A percentile compares a stretch with the other conserved stretches of the same genome.
Evolutionary conservation across 2,797 vertebrate species (phyloP).

Genomic region (Enteromius anoplus): DNA sequence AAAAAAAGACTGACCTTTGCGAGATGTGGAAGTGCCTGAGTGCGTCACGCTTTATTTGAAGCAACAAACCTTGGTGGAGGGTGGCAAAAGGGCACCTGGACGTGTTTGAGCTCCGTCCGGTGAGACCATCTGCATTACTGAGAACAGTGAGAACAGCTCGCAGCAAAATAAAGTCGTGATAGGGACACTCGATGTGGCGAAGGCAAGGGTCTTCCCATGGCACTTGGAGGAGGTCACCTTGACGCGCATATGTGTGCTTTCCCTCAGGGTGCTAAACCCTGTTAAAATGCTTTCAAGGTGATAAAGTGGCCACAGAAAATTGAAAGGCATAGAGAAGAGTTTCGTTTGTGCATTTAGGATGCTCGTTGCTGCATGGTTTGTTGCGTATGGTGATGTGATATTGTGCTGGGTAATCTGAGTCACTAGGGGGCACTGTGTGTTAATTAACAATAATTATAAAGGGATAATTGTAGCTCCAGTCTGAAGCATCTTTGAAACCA

Average conservation of each 20-base stretch:
- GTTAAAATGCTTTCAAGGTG: constrained; percentile 35
- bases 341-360: neutral
- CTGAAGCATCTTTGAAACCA: neutral
- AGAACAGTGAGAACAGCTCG: constrained; percentile 14
- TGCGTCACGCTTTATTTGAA: constrained; percentile 42
- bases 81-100: constrained; percentile 33
- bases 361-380: constrained; percentile 13
- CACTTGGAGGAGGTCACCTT: constrained; percentile 37
- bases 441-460: constrained; percentile 30
- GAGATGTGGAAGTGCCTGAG: constrained; percentile 29
- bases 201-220: constrained; percentile 33
- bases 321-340: neutral
- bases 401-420: constrained; percentile 6
- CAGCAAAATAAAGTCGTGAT: constrained; percentile 18
- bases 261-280: constrained; percentile 12
- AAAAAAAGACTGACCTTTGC: constrained; percentile 49
- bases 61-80: constrained; percentile 34
- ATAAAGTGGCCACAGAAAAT: constrained; percentile 17
- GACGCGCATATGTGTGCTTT: constrained; percentile 3
- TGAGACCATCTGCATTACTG: constrained; percentile 27
- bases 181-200: constrained; percentile 21
- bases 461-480: neutral
- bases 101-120: constrained; percentile 5
- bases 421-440: constrained; percentile 32
- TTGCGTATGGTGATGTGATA: constrained; percentile 25